Evolutionary conservation across 64 coral and sea anemone species (phyloP), one percentile per base, ranked within the genome.

Genomic region (Porites lutea): DNA sequence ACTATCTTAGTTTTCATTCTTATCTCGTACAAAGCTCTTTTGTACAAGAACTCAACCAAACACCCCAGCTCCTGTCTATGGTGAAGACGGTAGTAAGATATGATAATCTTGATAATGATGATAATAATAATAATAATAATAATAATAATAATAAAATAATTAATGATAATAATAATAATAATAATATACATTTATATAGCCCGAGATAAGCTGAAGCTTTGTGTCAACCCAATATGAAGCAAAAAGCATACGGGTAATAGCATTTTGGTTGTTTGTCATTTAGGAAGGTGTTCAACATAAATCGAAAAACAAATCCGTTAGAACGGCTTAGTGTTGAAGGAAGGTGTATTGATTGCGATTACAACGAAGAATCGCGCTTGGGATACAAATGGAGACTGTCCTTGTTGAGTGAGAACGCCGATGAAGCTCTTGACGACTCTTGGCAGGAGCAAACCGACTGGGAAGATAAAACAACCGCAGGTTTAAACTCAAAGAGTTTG

Each of bases 231-330:
- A 37, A 37, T 1, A 37, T 37, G 27, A 59, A 14, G 18, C 23
- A 80, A 9, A 9, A 7, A 8, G 72, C 50, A 2, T 57, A 7
- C 18, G 6, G 11, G 46, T 11, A 19, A 82, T 11, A 4, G n/a
- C 19, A 13, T 3, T 65, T 65, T 10, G 4, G 6, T 45, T 19
- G 12, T 58, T 46, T 88, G 18, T 13, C 53, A 50, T 48, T 49
- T 16, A 97, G 95, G 86, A 90, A 84, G 37, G 87, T 89, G 19
- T 97, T 97, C 83, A 97, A 97, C 20, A 88, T 82, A 51, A 82
- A 94, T 23, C 71, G 64, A 15, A 97, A 97, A 69, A 79, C 81
- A 44, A 97, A 97, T 57, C 95, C 95, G 16, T 58, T 94, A 3
- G 88, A 97, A 51, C 66, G 95, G 54, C 75, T 97, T 19, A 89